phyloP scores from a whole-genome alignment of 2,113 vertebrate species.

The Bubo blakistoni region DNA sequence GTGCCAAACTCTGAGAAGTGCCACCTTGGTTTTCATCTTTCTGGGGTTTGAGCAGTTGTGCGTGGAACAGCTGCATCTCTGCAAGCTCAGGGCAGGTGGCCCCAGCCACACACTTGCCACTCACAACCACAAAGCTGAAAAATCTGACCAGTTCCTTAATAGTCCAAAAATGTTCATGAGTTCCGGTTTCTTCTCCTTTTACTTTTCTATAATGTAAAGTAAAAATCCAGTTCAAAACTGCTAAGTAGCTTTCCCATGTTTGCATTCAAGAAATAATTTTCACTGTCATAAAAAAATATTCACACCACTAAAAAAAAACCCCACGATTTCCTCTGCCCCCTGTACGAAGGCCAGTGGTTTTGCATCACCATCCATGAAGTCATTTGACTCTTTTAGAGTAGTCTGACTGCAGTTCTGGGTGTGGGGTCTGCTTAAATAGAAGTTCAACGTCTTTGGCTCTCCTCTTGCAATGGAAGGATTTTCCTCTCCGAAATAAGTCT shows the following conservation, averaged over 20 bases:
- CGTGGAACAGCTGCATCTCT: conserved; percentile 86
- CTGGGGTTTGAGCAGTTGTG: conserved; percentile 89
- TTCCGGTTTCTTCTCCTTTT: conserved; percentile 35
- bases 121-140: conserved; percentile 70
- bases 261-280: conserved; percentile 47
- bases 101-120: conserved; percentile 79
- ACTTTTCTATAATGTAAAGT: conserved; percentile 40
- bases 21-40: conserved; percentile 76
- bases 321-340: not conserved
- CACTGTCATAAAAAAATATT: conserved; percentile 68
- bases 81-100: conserved; percentile 83
- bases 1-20: conserved; percentile 73
- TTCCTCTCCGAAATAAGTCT: not conserved
- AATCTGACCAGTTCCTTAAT: conserved; percentile 22
- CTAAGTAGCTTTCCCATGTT: conserved; percentile 10
- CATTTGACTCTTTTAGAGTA: conserved; percentile 2
- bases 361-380: not conserved
- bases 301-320: conserved; percentile 42
- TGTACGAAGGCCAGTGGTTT: conserved; percentile 30
- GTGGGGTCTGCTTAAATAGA: conserved; percentile 26
- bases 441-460: conserved; percentile 49
- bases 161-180: not conserved
- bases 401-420: not conserved
- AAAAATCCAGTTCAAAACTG: conserved; percentile 58
- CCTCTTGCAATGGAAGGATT: conserved; percentile 10